Conservation (phyloP, 2,113 vertebrate species). For the Caloenas nicobarica region DNA sequence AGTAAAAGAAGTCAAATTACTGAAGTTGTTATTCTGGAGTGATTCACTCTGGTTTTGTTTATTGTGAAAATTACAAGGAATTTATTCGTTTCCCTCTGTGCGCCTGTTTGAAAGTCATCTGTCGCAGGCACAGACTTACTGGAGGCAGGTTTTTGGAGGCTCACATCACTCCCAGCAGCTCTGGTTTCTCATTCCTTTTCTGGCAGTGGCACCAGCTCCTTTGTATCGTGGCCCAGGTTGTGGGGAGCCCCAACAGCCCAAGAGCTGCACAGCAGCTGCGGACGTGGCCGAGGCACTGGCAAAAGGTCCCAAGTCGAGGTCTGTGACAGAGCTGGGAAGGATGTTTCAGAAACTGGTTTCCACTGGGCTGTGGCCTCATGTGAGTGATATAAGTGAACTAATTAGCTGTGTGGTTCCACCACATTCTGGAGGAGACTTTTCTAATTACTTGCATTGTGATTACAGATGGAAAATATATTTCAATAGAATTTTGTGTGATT, state of each 20-base stretch:
- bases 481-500: neutral
- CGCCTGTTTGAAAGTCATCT: slow-evolving; percentile 48
- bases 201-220: neutral
- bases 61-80: slow-evolving; percentile 65
- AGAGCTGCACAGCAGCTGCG: too few species aligned
- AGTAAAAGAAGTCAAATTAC: slow-evolving; percentile 34
- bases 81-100: slow-evolving; percentile 45
- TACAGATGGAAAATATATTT: neutral
- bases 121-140: neutral
- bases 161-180: neutral
- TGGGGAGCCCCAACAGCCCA: neutral
- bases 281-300: neutral
- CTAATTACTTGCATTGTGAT: neutral
- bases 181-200: neutral
- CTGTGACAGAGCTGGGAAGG: neutral
- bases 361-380: neutral
- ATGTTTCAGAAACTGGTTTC: neutral
- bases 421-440: neutral
- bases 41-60: slow-evolving; percentile 67
- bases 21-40: slow-evolving; percentile 15
- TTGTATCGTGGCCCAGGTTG: accelerated
- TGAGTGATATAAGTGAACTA: neutral
- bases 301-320: neutral
- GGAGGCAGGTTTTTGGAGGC: neutral
- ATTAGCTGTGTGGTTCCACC: neutral